A percentile compares a stretch with the other conserved stretches of the same genome.
These are phyloP conservation scores for Laticauda colubrina DNA, from an alignment of 2,113 vertebrate species.

Conservation along the genomic window DNA sequence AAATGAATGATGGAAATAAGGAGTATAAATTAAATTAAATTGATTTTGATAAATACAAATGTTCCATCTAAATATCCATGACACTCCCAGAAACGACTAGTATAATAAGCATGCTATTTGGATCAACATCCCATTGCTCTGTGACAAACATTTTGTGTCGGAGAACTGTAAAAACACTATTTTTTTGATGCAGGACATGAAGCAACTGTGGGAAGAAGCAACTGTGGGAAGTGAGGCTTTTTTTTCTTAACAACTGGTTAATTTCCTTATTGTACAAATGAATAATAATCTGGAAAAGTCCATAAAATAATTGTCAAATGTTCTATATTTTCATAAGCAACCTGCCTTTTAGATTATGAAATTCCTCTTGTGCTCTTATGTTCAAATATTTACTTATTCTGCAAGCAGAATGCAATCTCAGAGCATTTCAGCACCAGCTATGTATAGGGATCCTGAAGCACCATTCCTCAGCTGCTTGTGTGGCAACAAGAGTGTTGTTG, in stretches of 20 bases:
- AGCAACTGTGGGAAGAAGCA: neutral
- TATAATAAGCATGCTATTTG: neutral
- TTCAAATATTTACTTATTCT: neutral
- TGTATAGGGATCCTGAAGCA: slow-evolving; percentile 32
- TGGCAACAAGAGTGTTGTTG: neutral
- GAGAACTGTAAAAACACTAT: neutral
- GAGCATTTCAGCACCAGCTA: slow-evolving; percentile 25
- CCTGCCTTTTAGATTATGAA: neutral
- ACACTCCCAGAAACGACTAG: neutral
- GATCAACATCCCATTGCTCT: neutral
- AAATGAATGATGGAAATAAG: neutral
- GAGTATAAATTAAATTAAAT: neutral
- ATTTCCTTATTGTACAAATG: neutral
- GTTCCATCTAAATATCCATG: neutral
- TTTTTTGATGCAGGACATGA: neutral
- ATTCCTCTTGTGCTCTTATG: neutral
- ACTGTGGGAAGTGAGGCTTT: neutral
- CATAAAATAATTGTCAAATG: neutral
- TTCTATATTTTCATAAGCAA: neutral
- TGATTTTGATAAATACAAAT: neutral
- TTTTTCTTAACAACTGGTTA: neutral
- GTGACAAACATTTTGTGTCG: neutral
- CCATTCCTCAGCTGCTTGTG: slow-evolving; percentile 30
- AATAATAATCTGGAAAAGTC: neutral
- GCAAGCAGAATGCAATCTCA: neutral